These are phyloP conservation scores for Macrobrachium nipponense DNA, from an alignment of 1,140 invertebrate genomes.

Conservation along the genomic window DNA sequence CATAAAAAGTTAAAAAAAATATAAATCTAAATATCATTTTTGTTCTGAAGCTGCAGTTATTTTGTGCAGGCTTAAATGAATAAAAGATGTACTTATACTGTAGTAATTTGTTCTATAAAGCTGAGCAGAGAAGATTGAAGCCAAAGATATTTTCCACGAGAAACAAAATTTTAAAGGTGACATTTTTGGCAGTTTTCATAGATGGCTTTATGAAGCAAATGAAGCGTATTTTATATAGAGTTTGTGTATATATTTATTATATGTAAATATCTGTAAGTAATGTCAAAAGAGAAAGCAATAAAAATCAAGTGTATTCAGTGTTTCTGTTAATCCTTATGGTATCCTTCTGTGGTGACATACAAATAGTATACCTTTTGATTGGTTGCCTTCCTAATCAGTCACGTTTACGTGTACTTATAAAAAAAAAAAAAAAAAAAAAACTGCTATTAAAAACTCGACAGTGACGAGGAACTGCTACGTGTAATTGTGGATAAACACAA, in stretches of 20 bases:
- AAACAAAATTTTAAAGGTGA: slow-evolving; percentile 47
- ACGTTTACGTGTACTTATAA: no score
- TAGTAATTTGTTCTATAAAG: slow-evolving; percentile 41
- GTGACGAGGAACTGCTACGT: no score
- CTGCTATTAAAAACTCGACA: no score
- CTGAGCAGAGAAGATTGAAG: slow-evolving; percentile 27
- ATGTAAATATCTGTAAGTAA: slow-evolving; percentile 62
- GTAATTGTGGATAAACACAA: no score
- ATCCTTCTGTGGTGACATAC: no score
- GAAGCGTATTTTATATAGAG: slow-evolving; percentile 59
- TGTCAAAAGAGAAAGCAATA: slow-evolving; percentile 58
- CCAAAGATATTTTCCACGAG: slow-evolving; percentile 53
- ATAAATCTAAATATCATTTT: slow-evolving; percentile 10
- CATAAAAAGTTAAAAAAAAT: slow-evolving; percentile 22
- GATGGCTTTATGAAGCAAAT: slow-evolving; percentile 60
- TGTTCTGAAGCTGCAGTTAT: background rate
- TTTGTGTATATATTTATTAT: slow-evolving; percentile 62
- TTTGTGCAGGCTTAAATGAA: background rate
- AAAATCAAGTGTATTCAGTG: slow-evolving; percentile 50
- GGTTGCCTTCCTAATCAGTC: background rate
- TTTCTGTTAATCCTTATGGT: background rate
- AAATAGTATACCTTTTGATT: background rate
- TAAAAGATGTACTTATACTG: slow-evolving; percentile 19
- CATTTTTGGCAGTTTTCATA: slow-evolving; percentile 58
- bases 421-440: no score